Evolutionary conservation across 2,113 vertebrate species (phyloP).

Genomic region (Aptenodytes patagonicus): DNA sequence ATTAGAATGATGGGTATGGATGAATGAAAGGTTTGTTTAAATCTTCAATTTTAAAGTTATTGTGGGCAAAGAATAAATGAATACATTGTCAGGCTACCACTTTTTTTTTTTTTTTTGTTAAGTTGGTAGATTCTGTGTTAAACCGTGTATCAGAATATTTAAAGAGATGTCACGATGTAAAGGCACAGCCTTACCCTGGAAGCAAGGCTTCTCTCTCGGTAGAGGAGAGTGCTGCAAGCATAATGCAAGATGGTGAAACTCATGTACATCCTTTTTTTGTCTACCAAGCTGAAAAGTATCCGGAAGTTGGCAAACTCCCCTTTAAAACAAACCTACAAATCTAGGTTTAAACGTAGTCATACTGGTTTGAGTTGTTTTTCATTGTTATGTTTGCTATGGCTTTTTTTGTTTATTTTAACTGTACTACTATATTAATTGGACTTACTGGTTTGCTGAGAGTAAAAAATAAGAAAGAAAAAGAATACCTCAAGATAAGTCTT

Average conservation of each 20-base stretch:
- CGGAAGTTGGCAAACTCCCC: neutral
- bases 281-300: neutral
- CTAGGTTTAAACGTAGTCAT: neutral
- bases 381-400: neutral
- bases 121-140: neutral
- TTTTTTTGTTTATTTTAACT: neutral
- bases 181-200: neutral
- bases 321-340: neutral
- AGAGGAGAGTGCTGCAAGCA: neutral
- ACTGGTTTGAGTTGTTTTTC: neutral
- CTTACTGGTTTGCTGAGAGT: neutral
- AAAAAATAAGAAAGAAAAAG: neutral
- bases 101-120: neutral
- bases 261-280: neutral
- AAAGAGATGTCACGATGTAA: neutral
- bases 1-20: neutral
- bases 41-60: neutral
- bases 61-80: neutral
- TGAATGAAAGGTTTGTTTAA: neutral
- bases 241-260: neutral
- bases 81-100: neutral
- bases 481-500: neutral
- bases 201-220: neutral
- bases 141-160: neutral
- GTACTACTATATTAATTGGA: neutral